Evolutionary conservation across 2,888 invertebrate species (phyloP), one percentile per base, ranked within the genome.

Genomic region (Cordylochernes scorpioides): DNA sequence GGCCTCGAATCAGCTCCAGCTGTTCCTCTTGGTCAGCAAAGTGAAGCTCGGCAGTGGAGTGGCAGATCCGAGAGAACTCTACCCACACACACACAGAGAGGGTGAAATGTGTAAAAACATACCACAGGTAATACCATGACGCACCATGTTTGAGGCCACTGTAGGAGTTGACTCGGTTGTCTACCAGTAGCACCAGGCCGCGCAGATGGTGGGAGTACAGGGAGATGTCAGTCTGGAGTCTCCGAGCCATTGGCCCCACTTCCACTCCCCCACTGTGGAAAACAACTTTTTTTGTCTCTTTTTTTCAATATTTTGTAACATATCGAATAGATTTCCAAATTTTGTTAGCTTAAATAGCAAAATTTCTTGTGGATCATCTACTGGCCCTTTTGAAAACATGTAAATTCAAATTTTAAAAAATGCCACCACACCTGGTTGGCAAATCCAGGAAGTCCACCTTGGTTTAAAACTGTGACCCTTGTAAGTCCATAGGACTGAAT

Each of bases 11-110:
- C 5, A 63, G 62, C 42, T 72, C 66, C 36, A 94, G 58, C 57
- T 97, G 91, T 36, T 68, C 66, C 42, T 80, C 78, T 35, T 84
- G 61, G 47, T 70, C 64, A 1, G 68, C 61, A 55, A 97, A 94
- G 60, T 97, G 97, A 49, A 91, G 80, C 53, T 97, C 97, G 2
- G 91, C 80, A 1, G 77, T 73, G 49, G 63, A 59, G 44, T 71
- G 68, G 47, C 71, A 72, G 26, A 71, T 60, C 29, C 61, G 60
- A 28, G 63, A 62, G 50, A 75, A 65, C 42, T 68, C 70, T 68
- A 44, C 18, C n/a, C n/a, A n/a, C n/a, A n/a, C n/a, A n/a, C n/a
- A n/a, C n/a, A n/a, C n/a, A n/a, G n/a, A n/a, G n/a, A n/a, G n/a
- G n/a, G n/a, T n/a, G n/a, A n/a, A n/a, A n/a, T n/a, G n/a, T n/a